phyloP scores from a whole-genome alignment of 2,797 vertebrate species.

The Etheostoma nigrum region DNA sequence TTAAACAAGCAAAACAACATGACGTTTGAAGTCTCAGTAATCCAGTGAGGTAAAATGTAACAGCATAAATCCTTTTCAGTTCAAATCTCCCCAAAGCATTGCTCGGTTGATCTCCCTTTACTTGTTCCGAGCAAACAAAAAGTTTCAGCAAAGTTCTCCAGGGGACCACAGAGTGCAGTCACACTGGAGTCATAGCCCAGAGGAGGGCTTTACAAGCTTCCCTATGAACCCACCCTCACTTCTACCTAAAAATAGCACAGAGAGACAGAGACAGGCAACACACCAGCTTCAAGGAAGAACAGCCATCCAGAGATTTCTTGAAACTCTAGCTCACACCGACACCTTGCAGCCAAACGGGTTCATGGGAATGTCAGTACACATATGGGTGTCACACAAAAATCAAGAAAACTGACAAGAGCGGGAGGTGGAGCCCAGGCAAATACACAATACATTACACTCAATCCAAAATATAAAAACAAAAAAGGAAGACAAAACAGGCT shows the following conservation, averaged over 20 bases:
- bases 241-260: conserved; percentile 55
- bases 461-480: neutral
- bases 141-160: conserved; percentile 26
- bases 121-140: conserved; percentile 5
- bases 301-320: conserved; percentile 44
- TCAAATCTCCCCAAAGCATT: conserved; percentile 1
- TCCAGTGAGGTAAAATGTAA: conserved; percentile 4
- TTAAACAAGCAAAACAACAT: conserved; percentile 10
- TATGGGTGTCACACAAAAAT: conserved; percentile 8
- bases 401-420: neutral
- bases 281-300: conserved; percentile 33
- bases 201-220: conserved; percentile 37
- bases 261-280: conserved; percentile 22
- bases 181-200: conserved; percentile 22
- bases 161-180: conserved; percentile 15
- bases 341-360: conserved; percentile 64
- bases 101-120: neutral
- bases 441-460: neutral
- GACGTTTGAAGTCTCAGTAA: conserved; percentile 4
- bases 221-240: conserved; percentile 50
- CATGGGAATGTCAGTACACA: conserved; percentile 36
- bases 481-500: neutral
- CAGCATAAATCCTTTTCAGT: conserved; percentile 5
- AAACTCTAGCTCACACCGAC: conserved; percentile 1
- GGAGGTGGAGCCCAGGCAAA: conserved; percentile 12